Percentiles rank a stretch among this genome's conserved stretches.
Evolutionary conservation across 2,888 invertebrate genomes (phyloP).

Genomic region (Leptothorax acervorum): DNA sequence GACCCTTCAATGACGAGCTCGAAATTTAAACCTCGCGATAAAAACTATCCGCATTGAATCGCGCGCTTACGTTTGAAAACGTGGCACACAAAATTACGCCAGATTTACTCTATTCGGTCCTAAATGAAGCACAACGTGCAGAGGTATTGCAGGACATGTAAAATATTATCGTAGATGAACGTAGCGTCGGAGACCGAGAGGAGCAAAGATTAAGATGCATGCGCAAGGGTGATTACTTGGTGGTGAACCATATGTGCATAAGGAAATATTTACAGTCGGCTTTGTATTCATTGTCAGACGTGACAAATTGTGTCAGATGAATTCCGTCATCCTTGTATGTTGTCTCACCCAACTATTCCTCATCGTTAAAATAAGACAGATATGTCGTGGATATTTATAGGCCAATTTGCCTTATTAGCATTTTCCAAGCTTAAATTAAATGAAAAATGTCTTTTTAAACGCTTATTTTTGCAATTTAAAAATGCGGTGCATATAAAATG

Average conservation of each 20-base stretch:
- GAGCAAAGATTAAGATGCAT: conserved; percentile 45
- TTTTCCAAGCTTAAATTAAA: not conserved
- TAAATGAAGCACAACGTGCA: not conserved
- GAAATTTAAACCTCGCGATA: conserved; percentile 17
- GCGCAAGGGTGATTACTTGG: conserved; percentile 38
- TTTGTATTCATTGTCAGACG: conserved; percentile 7
- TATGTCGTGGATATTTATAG: not conserved
- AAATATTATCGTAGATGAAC: conserved; percentile 26
- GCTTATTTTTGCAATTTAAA: not conserved
- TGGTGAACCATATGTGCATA: conserved; percentile 25
- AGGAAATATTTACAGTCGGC: conserved; percentile 42
- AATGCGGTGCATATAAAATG: not conserved
- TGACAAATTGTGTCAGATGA: conserved; percentile 36
- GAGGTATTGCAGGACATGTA: not conserved
- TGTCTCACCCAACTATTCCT: not conserved
- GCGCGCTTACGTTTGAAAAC: not conserved
- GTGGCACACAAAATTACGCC: not conserved
- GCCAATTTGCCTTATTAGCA: not conserved
- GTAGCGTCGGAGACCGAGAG: not conserved
- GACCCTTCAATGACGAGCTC: not conserved
- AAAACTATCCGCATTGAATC: not conserved
- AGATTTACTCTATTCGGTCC: not conserved
- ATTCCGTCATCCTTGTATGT: conserved; percentile 22
- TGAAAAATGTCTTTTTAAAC: not conserved
- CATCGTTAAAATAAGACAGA: not conserved